Conservation (phyloP, 2,113 vertebrate species). For the Gallinago paraguaiae region DNA sequence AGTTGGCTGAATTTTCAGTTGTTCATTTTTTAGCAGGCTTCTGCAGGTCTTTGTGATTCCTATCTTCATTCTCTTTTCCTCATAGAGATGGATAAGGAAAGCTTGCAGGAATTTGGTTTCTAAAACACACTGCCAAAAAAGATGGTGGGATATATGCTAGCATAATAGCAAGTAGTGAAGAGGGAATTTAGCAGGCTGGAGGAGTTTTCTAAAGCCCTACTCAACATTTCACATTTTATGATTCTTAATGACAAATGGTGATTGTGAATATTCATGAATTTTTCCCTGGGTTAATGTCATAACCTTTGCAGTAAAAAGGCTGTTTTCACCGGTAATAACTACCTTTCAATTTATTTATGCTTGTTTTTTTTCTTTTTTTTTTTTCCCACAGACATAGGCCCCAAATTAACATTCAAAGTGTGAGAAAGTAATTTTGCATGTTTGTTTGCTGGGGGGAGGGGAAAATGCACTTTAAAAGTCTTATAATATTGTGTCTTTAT, state of each 20-base stretch:
- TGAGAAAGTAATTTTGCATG: neutral
- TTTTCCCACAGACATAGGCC: conserved; percentile 3
- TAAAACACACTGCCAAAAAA: neutral
- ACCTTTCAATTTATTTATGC: conserved; percentile 47
- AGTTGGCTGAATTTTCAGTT: neutral
- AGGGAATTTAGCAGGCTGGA: conserved; percentile 54
- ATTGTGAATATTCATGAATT: conserved; percentile 70
- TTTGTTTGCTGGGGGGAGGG: neutral
- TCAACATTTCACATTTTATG: conserved; percentile 64
- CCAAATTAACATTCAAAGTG: conserved; percentile 27
- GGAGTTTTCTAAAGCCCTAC: conserved; percentile 55
- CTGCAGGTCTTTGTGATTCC: neutral
- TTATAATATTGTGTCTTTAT: neutral
- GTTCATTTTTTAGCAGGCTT: neutral
- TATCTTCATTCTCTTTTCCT: neutral
- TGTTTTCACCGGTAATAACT: conserved; percentile 37
- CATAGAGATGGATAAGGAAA: neutral
- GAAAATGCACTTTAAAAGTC: neutral
- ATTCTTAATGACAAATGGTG: conserved; percentile 70
- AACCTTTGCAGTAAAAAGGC: conserved; percentile 59
- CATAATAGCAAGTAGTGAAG: conserved; percentile 3
- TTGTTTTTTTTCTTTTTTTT: neutral
- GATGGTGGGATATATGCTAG: neutral
- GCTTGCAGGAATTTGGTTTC: neutral
- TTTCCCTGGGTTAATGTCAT: conserved; percentile 68